phyloP scores from a whole-genome alignment of 2,797 vertebrate genomes.

The Myotis myotis region DNA sequence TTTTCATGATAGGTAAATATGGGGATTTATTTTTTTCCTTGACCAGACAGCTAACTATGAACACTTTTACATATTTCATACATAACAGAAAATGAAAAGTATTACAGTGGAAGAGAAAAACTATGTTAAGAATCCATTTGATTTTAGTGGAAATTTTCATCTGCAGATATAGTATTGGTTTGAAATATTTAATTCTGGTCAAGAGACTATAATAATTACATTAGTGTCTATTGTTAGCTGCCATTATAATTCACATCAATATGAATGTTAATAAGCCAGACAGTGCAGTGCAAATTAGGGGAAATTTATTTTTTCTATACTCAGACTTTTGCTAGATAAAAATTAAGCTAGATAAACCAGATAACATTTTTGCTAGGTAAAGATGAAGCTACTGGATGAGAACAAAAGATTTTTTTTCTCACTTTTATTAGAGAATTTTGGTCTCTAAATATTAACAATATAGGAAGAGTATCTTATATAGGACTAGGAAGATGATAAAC shows the following conservation, averaged over 20 bases:
- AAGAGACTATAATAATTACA: slow-evolving; percentile 66
- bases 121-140: slow-evolving; percentile 71
- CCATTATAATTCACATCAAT: slow-evolving; percentile 15
- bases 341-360: background rate
- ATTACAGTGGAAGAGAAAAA: slow-evolving; percentile 60
- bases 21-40: background rate
- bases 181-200: slow-evolving; percentile 67
- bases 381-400: background rate
- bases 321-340: background rate
- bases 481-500: background rate
- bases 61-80: slow-evolving; percentile 66
- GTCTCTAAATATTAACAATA: background rate
- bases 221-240: slow-evolving; percentile 29
- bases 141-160: slow-evolving; percentile 68
- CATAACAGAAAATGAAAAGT: slow-evolving; percentile 69
- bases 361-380: background rate
- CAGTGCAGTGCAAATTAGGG: background rate
- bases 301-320: background rate
- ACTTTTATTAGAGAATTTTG: background rate
- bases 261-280: slow-evolving; percentile 29
- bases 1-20: slow-evolving; percentile 13
- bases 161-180: slow-evolving; percentile 60
- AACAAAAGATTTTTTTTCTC: background rate
- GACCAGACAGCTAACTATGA: slow-evolving; percentile 39
- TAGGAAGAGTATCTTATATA: background rate